Evolutionary conservation across 2,113 vertebrate species (phyloP).

Genomic region (Argyrosomus japonicus): DNA sequence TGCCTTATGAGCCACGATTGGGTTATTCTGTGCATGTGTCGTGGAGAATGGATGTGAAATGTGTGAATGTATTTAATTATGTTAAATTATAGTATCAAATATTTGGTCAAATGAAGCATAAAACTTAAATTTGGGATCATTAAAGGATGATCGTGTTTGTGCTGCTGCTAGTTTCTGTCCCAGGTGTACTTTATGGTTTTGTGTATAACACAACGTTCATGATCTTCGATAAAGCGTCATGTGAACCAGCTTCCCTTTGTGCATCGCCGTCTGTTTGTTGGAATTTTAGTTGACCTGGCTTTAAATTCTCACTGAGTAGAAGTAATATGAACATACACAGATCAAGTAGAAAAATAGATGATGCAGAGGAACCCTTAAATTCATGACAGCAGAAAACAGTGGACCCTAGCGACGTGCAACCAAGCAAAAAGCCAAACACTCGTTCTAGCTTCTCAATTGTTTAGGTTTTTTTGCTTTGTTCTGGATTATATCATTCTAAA

Average conservation of each 20-base stretch:
- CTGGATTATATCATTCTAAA: not conserved
- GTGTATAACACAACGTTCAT: slow-evolving; percentile 15
- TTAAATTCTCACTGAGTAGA: not conserved
- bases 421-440: not conserved
- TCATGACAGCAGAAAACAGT: not conserved
- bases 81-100: slow-evolving; percentile 11
- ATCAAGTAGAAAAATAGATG: not conserved
- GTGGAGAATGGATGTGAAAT: not conserved
- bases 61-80: slow-evolving; percentile 22
- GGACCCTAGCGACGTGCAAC: too few relatives aligned
- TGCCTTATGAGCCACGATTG: slow-evolving; percentile 19
- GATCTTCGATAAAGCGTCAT: slow-evolving; percentile 30
- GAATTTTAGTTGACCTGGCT: not conserved
- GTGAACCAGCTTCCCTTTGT: slow-evolving; percentile 2
- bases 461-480: not conserved
- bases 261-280: not conserved
- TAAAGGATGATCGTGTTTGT: slow-evolving; percentile 1
- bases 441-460: too few relatives aligned
- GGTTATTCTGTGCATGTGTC: slow-evolving; percentile 19
- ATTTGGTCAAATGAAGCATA: not conserved
- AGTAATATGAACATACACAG: not conserved
- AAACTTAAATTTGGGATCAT: not conserved
- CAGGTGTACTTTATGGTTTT: slow-evolving; percentile 12
- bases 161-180: not conserved
- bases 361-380: not conserved